Base-by-base conservation (phyloP, 2,113 vertebrate genomes). In the Smithornis capensis region DNA sequence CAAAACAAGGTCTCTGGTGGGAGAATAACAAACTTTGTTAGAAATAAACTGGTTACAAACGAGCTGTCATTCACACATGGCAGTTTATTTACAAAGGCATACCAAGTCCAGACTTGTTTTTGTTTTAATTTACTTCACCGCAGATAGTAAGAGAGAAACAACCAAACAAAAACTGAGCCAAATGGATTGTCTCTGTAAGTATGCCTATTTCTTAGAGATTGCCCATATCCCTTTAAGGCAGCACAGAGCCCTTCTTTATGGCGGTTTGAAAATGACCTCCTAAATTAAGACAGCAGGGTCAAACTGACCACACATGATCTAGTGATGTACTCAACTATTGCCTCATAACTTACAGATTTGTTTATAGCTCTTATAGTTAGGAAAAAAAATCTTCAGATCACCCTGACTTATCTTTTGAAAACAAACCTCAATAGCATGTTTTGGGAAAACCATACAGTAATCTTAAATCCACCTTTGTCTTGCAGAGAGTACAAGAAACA, bases 281-380 rank as follows among this genome's bases (percentile, higher is more conserved):
- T 90, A 88, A 95, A 83, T 62, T 83, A 94, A 95, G 90, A 81
- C 60, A 96, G 83, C 57, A 64, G 84, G 95, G 93, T 96, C 95
- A 94, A 84, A 95, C 33, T 95, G 96, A 96, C 96, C 96, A 95
- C 57, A 50, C 53, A 13, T 65, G 92, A 96, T 82, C 94, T 93
- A 85, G 71, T 8, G 5, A 92, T 44, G 76, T 73, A 70, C 89
- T 95, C 90, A 96, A 60, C 90, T 95, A 90, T 94, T 95, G 83
- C 93, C 95, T 96, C 95, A 80, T 92, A 83, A 95, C 68, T 80
- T 91, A 85, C 68, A 77, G 84, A 90, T 94, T 95, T 89, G 81
- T 95, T 97, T 93, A 96, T 91, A 96, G 94, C 73, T 82, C 85
- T 95, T 71, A 62, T 73, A 91, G 87, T 60, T 92, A 94, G 86